Evolutionary conservation across 2,797 vertebrate species (phyloP), one percentile per base, ranked within the genome.

Genomic region (Sandelia bainsii): DNA sequence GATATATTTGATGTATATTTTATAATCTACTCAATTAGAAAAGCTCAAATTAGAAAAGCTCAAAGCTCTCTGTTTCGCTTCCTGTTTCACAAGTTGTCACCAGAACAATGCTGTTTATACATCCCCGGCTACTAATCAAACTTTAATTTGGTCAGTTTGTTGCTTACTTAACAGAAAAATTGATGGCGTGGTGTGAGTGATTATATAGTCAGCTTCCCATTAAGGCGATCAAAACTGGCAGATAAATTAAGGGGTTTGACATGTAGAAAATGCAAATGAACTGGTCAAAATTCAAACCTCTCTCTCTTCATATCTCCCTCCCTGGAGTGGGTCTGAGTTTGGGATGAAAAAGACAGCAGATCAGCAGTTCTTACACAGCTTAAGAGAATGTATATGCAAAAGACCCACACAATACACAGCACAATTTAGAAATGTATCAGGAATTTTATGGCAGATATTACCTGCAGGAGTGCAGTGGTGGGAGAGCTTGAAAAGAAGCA

Each of bases 211-310:
- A 59, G 76, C 75, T 80, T 73, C 59, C 78, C 61, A 81, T 82
- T 82, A 86, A 86, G 75, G 62, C 80, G 13, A 87, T 88, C 77
- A 88, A 80, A 87, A 72, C 46, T 59, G 75, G 79, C 78, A 75
- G 81, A 86, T 90, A 88, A 89, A 91, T 90, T 75, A 90, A 75
- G 80, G 67, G 50, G 82, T 89, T 75, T 82, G 82, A 87, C 87
- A 75, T 80, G 90, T 63, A 20, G 69, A 53, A 78, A 85, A 89
- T 87, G 85, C 79, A 89, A 92, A 92, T 91, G 80, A 75, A 89
- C 82, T 83, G 59, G 83, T 91, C 86, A 89, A 87, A 84, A 92
- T 92, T 82, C 86, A 65, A 71, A 72, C 68, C 69, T 66, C 25
- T 39, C 65, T 64, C 46, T 40, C 27, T 61, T 53, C 48, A 60